Conservation (phyloP, 1,140 invertebrate genomes). For the Drosophila nigromelanica region DNA sequence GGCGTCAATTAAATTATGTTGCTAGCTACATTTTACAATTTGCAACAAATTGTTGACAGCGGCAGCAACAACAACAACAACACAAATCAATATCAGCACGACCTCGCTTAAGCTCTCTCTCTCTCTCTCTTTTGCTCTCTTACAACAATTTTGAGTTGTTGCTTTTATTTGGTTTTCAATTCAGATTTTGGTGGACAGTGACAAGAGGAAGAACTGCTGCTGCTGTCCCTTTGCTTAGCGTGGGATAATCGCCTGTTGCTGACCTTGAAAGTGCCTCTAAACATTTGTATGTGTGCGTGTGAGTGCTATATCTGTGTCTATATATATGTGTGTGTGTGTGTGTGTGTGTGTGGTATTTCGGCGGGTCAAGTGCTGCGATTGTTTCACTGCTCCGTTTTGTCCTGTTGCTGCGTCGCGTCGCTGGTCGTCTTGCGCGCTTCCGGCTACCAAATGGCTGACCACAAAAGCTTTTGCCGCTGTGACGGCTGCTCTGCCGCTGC, state of each 20-base stretch:
- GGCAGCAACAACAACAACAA: conserved; percentile 29
- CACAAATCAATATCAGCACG: conserved; percentile 66
- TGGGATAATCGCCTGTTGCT: conserved; percentile 62
- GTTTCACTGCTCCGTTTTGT: conserved; percentile 18
- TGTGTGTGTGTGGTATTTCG: conserved; percentile 44
- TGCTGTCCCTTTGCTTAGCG: conserved; percentile 62
- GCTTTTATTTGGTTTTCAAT: conserved; percentile 9
- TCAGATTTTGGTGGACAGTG: conserved; percentile 13
- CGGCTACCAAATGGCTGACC: conserved; percentile 48
- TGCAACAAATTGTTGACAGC: conserved; percentile 80
- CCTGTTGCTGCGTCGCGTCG: conserved; percentile 6
- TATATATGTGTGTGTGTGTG: conserved; percentile 4
- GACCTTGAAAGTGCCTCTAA: conserved; percentile 60
- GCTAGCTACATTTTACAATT: conserved; percentile 79
- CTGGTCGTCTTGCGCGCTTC: conserved; percentile 40
- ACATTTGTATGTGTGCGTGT: conserved; percentile 4
- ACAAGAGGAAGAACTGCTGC: conserved; percentile 20
- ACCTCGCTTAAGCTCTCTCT: conserved; percentile 9
- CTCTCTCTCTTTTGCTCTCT: too few relatives aligned
- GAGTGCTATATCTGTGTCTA: conserved; percentile 3
- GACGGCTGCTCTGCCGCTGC: conserved; percentile 7
- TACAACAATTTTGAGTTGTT: conserved; percentile 3
- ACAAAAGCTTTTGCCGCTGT: conserved; percentile 37
- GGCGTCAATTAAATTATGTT: conserved; percentile 82
- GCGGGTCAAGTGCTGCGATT: conserved; percentile 66